Conservation (phyloP, 1,140 invertebrate species). For the Macrobrachium nipponense region DNA sequence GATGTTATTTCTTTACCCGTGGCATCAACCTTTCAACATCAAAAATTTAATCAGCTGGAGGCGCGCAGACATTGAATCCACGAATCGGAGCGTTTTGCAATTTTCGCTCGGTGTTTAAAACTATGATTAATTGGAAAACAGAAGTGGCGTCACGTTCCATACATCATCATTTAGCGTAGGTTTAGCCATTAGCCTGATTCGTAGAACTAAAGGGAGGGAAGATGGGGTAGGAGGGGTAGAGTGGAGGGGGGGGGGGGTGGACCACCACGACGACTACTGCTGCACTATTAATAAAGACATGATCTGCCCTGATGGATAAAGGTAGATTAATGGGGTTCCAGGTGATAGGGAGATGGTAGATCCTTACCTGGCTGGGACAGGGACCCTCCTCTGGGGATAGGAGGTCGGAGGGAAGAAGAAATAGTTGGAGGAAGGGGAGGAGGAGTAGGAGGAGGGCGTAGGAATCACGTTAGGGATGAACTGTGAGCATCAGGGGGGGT, state of each 20-base stretch:
- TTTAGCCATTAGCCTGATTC: constrained; percentile 20
- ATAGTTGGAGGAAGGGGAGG: background rate
- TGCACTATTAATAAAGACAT: constrained; percentile 18
- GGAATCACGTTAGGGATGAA: no score
- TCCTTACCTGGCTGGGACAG: background rate
- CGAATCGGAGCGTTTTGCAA: no score
- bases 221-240: background rate
- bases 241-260: no score
- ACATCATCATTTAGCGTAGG: constrained; percentile 13
- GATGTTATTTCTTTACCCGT: no score
- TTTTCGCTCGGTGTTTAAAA: background rate
- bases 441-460: background rate
- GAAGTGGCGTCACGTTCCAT: background rate
- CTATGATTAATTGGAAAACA: constrained; percentile 19
- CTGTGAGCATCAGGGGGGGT: no score
- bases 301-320: constrained; percentile 19
- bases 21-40: no score
- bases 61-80: no score
- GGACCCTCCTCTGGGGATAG: background rate
- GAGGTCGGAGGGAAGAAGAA: background rate
- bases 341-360: background rate
- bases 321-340: constrained; percentile 1
- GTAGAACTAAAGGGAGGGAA: constrained; percentile 4
- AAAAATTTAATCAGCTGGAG: no score
- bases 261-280: no score